Percentiles rank a stretch among this genome's conserved stretches.
phyloP scores from a whole-genome alignment of 2,113 vertebrate genomes.

The Silurus meridionalis region DNA sequence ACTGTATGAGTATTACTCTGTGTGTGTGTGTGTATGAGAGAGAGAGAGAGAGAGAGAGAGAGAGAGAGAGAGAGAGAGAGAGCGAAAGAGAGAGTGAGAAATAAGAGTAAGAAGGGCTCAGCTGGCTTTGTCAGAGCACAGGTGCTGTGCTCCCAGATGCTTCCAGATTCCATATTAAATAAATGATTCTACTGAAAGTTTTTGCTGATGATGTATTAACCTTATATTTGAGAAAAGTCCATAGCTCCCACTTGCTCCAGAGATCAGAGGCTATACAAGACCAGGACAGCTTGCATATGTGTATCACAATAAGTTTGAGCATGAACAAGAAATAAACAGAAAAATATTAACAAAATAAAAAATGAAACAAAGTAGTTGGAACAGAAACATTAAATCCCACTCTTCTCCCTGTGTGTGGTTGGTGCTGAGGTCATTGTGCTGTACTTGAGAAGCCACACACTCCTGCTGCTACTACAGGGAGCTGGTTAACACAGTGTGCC shows the following conservation, averaged over 20 bases:
- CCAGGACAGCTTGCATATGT: not conserved
- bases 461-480: slow-evolving; percentile 61
- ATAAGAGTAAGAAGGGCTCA: too few species aligned
- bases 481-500: slow-evolving; percentile 61
- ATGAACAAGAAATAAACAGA: slow-evolving; percentile 22
- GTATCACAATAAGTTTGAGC: not conserved
- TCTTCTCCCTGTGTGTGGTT: slow-evolving; percentile 52
- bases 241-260: not conserved
- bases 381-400: slow-evolving; percentile 49
- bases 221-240: not conserved
- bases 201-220: not conserved
- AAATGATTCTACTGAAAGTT: not conserved
- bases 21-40: too few species aligned
- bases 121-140: not conserved
- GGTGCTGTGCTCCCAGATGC: not conserved
- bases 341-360: slow-evolving; percentile 19
- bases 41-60: not conserved
- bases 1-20: too few species aligned
- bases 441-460: slow-evolving; percentile 67
- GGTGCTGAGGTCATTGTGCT: slow-evolving; percentile 67
- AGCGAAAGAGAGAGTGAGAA: too few species aligned
- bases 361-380: slow-evolving; percentile 48
- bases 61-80: not conserved
- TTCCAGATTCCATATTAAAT: not conserved
- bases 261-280: not conserved